Evolutionary conservation across 2,888 invertebrate species (phyloP).

Genomic region (Cryptus armator): DNA sequence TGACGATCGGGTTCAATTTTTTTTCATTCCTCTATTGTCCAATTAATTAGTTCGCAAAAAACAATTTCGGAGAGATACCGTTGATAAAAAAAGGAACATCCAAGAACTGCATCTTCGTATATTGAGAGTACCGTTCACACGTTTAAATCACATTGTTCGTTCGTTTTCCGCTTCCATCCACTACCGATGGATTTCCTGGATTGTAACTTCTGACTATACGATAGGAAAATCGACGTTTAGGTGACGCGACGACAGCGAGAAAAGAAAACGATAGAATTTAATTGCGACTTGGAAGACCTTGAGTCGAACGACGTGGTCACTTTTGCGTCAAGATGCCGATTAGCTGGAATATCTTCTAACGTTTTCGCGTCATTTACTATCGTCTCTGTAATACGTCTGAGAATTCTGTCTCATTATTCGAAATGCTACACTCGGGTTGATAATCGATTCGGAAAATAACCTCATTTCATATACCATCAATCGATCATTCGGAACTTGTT

Average conservation of each 20-base stretch:
- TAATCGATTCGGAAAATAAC: too few relatives aligned
- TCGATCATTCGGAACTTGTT: not conserved
- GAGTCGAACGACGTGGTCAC: not conserved
- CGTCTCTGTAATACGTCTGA: too few relatives aligned
- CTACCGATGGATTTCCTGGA: not conserved
- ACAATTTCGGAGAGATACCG: not conserved
- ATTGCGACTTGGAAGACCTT: constrained; percentile 15
- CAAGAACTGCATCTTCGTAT: too few relatives aligned
- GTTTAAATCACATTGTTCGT: too few relatives aligned
- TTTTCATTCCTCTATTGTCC: not conserved
- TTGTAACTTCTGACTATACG: not conserved
- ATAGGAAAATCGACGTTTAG: not conserved
- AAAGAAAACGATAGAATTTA: constrained; percentile 24
- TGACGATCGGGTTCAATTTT: not conserved
- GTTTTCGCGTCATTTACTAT: too few relatives aligned
- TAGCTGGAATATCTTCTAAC: not conserved
- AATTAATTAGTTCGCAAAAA: not conserved
- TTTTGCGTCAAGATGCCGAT: not conserved
- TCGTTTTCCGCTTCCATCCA: not conserved
- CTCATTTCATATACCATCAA: too few relatives aligned
- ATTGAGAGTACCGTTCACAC: too few relatives aligned
- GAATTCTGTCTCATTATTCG: too few relatives aligned
- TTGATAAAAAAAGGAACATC: not conserved
- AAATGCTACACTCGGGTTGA: too few relatives aligned
- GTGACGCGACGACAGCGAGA: constrained; percentile 3